Evolutionary conservation across 2,797 vertebrate species (phyloP), one percentile per base, ranked within the genome.

Genomic region (Diplodus puntazzo): DNA sequence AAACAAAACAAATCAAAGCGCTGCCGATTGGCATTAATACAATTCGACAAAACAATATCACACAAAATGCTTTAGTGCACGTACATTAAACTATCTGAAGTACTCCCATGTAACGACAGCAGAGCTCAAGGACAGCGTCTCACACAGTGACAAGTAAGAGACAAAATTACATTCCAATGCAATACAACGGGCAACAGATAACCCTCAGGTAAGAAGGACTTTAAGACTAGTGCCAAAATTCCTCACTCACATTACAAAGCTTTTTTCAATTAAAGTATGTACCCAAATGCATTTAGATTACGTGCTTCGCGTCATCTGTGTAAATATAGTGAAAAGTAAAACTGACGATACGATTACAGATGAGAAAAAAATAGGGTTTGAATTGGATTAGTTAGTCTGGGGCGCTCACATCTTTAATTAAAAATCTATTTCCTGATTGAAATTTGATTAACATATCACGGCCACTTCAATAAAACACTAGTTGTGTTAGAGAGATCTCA

Each of bases 121-220:
- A 95, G 95, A 95, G 95, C 95, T 95, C 93, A 93, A 92, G 91
- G 95, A 96, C 90, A 94, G 95, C 93, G 66, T 94, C 91, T 88
- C 88, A 92, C 92, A 95, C 92, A 92, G 94, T 89, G 94, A 92
- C 91, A 92, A 92, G 91, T 94, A 93, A 50, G 76, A 90, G 89
- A 93, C 93, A 94, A 77, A 92, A 96, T 93, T 95, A 96, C 96
- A 96, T 96, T 96, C 94, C 95, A 94, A 95, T 92, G 84, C 91
- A 79, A 88, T 39, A 86, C 80, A 87, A 67, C 46, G 73, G 80
- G 68, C 49, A 21, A 86, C 58, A 70, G 77, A 82, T 30, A 73
- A 75, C 82, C 83, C 82, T 83, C 73, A 70, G 55, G 60, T 62
- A 75, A 13, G 45, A 93, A 94, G 93, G 92, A 89, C 62, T 68